A percentile compares a stretch with the other conserved stretches of the same genome.
These are phyloP conservation scores for Drosophila rellima DNA, from an alignment of 2,888 invertebrate species.

Conservation along the genomic window DNA sequence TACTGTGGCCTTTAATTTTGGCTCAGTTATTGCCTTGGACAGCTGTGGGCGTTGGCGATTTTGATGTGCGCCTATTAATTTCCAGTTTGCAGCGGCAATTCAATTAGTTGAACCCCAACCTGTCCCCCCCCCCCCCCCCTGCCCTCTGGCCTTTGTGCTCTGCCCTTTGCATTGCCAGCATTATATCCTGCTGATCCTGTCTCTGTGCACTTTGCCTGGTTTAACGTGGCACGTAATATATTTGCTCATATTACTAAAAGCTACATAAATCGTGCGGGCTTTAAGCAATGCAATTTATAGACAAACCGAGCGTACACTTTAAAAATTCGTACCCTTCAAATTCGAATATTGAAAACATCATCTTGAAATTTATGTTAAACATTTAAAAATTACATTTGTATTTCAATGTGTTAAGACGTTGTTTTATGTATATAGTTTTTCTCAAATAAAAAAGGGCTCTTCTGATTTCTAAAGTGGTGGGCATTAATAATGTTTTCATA, in stretches of 20 bases:
- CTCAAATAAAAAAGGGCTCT: too few relatives aligned
- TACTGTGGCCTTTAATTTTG: slow-evolving; percentile 52
- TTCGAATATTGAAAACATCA: background rate
- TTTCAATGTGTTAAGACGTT: too few relatives aligned
- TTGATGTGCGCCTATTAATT: slow-evolving; percentile 79
- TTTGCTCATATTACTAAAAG: slow-evolving; percentile 79
- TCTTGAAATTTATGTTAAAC: too few relatives aligned
- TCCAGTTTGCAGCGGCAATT: slow-evolving; percentile 67
- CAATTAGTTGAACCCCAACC: slow-evolving; percentile 70
- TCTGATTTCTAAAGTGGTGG: too few relatives aligned
- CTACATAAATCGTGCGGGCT: slow-evolving; percentile 76
- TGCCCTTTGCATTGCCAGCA: slow-evolving; percentile 2
- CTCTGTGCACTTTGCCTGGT: slow-evolving; percentile 21
- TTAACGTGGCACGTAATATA: slow-evolving; percentile 76
- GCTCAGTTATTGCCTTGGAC: slow-evolving; percentile 47
- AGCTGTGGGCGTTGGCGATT: slow-evolving; percentile 52
- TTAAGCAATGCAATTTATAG: slow-evolving; percentile 57
- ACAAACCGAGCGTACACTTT: slow-evolving; percentile 4
- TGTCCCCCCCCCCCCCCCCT: too few relatives aligned
- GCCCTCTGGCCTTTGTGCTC: background rate
- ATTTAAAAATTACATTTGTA: too few relatives aligned
- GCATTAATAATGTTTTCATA: too few relatives aligned
- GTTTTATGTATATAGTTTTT: too few relatives aligned
- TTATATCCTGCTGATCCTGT: slow-evolving; percentile 27
- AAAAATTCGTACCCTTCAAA: background rate